phyloP scores from a whole-genome alignment of 2,797 vertebrate species.

The Xenops minutus region DNA sequence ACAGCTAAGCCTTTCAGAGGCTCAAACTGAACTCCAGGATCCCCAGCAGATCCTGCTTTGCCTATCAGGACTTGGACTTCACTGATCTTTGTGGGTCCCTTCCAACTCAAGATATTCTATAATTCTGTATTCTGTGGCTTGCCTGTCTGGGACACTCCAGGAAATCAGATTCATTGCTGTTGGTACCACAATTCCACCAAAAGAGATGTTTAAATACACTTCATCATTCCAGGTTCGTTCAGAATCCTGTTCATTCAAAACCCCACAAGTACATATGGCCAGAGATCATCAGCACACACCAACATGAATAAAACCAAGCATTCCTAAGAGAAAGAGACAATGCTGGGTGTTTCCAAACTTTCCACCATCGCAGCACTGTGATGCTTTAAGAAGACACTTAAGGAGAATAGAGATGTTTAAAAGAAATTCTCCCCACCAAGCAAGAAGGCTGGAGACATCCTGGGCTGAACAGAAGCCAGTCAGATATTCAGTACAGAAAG shows the following conservation, averaged over 20 bases:
- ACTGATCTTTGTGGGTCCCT: neutral
- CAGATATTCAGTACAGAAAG: rapidly evolving
- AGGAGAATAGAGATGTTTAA: neutral
- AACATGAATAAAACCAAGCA: neutral
- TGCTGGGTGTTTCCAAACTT: neutral
- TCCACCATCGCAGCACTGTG: neutral
- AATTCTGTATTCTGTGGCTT: neutral
- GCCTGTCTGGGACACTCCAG: neutral
- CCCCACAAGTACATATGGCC: neutral
- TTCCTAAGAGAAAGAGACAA: neutral
- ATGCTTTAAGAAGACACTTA: neutral
- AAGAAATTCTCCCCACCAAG: neutral
- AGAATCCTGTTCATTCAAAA: neutral
- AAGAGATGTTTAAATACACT: neutral
- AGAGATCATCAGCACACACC: neutral
- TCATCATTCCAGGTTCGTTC: neutral
- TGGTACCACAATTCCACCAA: neutral
- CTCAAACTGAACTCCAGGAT: neutral
- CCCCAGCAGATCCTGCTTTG: neutral
- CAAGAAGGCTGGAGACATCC: neutral
- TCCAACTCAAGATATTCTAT: neutral
- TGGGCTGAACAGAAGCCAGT: neutral
- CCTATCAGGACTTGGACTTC: neutral
- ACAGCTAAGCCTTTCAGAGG: neutral
- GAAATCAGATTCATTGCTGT: neutral